Base-by-base conservation (phyloP, 2,797 vertebrate species). In the Centroberyx gerrardi region DNA sequence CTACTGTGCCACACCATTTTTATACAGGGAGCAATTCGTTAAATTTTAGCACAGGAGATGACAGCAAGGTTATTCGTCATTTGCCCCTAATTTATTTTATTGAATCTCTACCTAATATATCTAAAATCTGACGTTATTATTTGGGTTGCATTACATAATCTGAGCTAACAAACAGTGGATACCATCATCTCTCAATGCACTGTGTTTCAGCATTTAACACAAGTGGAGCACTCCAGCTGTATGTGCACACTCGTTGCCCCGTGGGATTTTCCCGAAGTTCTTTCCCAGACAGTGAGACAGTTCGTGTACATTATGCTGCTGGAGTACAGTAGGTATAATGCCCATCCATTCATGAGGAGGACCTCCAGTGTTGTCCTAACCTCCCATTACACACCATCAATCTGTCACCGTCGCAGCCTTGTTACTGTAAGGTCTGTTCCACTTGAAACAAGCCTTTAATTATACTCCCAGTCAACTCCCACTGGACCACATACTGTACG, bases 361-460 rank as follows among this genome's bases (percentile, higher is more conserved):
- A 94, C 93, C 91, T 92, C 92, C 92, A 87, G 78, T 89, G 86
- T 77, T 85, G 87, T 83, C 81, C 84, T 66, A 91, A 89, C 90
- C 85, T 87, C 79, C 83, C 78, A 93, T 92, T 89, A 90, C 82
- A 80, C 29, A 12, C 82, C 84, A 93, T 94, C 88, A 93, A 89
- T 93, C 93, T 92, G 89, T 93, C 91, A 92, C 77, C 84, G 51
- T 87, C 81, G 70, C 83, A 80, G 87, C 62, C 79, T 88, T 88
- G 90, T 93, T 93, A 92, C 92, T 92, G 84, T 91, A 86, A 90
- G 87, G 81, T 76, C 84, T 83, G 85, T 68, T 90, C 88, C 88
- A 86, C 88, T 93, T 86, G 82, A 92, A 84, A 89, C 84, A 75
- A 76, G 86, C 88, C 93, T 94, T 76, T 93, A 90, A 93, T 94